Percentiles rank a stretch among this genome's conserved stretches.
phyloP scores from a whole-genome alignment of 2,888 invertebrate genomes.

The Volucella inanis region DNA sequence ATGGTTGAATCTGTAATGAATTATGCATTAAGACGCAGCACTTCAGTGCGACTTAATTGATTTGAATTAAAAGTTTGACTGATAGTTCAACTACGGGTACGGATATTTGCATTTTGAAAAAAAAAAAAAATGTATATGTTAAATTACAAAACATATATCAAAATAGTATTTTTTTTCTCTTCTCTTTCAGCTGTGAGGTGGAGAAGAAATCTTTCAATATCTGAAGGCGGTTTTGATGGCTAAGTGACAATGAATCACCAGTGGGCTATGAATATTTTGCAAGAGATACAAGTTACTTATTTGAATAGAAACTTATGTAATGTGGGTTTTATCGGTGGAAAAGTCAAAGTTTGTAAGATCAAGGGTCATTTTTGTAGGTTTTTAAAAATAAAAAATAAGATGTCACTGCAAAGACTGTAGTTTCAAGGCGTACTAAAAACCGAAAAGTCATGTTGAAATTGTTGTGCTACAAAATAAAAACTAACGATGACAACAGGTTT shows the following conservation, averaged over 20 bases:
- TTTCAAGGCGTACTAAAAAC: too few species aligned
- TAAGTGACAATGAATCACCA: background rate
- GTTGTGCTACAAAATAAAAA: too few species aligned
- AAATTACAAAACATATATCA: slow-evolving; percentile 43
- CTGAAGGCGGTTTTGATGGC: slow-evolving; percentile 11
- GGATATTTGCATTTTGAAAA: slow-evolving; percentile 45
- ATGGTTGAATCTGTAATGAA: slow-evolving; percentile 37
- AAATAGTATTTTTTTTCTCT: background rate
- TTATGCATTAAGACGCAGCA: slow-evolving; percentile 37
- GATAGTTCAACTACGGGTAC: slow-evolving; percentile 23
- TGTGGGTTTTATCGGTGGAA: too few species aligned
- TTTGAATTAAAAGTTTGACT: slow-evolving; percentile 30
- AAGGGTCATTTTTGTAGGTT: too few species aligned
- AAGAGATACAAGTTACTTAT: background rate
- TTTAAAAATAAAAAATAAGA: background rate
- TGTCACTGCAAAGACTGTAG: too few species aligned
- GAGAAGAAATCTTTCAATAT: background rate
- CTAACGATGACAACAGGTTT: too few species aligned
- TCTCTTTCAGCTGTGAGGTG: too few species aligned
- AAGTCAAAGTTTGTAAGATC: too few species aligned
- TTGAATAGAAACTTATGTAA: background rate
- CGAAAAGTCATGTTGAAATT: too few species aligned
- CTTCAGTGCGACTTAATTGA: slow-evolving; percentile 38
- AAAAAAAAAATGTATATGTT: too few species aligned
- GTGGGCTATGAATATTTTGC: background rate